Conservation (phyloP, 2,797 vertebrate genomes). For the Serranus cabrilla region DNA sequence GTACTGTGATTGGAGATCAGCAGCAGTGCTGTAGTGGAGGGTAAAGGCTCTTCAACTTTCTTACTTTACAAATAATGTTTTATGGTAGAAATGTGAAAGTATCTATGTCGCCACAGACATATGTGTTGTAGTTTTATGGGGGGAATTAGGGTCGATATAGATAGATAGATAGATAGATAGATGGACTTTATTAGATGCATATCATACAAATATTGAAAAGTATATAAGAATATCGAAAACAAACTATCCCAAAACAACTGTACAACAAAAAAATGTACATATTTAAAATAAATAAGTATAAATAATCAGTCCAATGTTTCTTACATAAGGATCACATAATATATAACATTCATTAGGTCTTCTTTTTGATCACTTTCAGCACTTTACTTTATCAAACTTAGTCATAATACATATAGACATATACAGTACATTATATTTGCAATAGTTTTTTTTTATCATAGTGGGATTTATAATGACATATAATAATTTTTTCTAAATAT, state of each 20-base stretch:
- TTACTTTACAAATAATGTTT: neutral
- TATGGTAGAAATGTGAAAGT: neutral
- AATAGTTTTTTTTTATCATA: neutral
- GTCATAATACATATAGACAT: neutral
- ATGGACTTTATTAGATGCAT: too few species aligned
- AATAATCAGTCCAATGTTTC: too few species aligned
- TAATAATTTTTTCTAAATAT: neutral
- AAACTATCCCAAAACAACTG: too few species aligned
- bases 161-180: too few species aligned
- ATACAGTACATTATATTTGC: neutral
- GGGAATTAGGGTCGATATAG: neutral
- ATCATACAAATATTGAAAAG: too few species aligned
- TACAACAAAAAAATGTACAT: too few species aligned
- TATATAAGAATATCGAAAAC: too few species aligned
- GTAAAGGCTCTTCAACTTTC: neutral
- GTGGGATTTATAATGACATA: neutral
- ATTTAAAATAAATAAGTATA: too few species aligned
- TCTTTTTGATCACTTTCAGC: neutral
- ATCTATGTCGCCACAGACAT: neutral
- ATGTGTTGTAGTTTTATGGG: neutral
- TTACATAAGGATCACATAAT: neutral
- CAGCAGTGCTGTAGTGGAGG: neutral
- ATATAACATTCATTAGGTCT: neutral
- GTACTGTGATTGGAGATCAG: neutral
- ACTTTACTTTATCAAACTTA: neutral